Evolutionary conservation across 2,113 vertebrate genomes (phyloP).

Genomic region (Bufo bufo): DNA sequence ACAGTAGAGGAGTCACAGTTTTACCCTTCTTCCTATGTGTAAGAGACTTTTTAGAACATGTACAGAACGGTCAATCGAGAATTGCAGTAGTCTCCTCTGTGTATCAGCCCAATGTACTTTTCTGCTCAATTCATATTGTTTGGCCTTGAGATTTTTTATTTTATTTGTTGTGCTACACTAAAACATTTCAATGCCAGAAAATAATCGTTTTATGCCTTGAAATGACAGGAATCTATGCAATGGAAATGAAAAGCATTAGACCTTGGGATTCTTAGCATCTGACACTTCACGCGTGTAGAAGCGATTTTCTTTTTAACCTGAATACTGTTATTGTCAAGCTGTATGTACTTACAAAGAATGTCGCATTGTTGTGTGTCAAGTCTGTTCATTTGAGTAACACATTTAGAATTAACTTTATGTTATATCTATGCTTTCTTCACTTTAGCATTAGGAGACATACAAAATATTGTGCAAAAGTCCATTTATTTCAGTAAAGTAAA

Average conservation of each 20-base stretch:
- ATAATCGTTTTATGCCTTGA: conserved; percentile 8
- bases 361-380: not conserved
- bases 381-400: not conserved
- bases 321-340: conserved; percentile 17
- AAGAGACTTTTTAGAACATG: not conserved
- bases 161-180: not conserved
- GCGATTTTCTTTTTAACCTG: conserved; percentile 17
- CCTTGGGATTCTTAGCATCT: conserved; percentile 23
- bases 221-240: conserved; percentile 6
- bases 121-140: not conserved
- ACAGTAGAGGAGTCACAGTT: not conserved
- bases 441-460: not conserved
- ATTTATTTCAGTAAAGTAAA: no score
- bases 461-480: no score
- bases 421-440: not conserved
- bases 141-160: not conserved
- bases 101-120: not conserved
- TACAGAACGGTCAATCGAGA: not conserved
- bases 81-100: not conserved
- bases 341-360: not conserved
- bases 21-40: not conserved
- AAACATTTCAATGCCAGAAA: not conserved
- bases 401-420: not conserved
- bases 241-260: conserved; percentile 29
- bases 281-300: not conserved